Evolutionary conservation across 2,797 vertebrate species (phyloP).

Genomic region (Echiichthys vipera): DNA sequence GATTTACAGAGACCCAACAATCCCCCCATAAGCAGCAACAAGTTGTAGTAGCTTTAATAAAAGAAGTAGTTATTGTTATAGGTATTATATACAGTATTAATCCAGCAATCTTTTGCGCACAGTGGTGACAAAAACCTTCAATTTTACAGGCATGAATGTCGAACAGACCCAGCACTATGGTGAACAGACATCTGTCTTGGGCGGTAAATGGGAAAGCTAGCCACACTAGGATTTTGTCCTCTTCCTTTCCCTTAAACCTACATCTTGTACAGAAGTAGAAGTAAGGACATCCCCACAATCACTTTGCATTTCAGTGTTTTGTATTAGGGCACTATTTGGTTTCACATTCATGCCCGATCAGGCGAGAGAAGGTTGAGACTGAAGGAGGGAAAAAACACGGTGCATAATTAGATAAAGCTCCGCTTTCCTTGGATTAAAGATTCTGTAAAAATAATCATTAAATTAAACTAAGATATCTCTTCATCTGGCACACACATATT

Average conservation of each 20-base stretch:
- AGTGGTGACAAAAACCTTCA: no score
- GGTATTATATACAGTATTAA: no score
- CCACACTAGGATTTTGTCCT: background rate
- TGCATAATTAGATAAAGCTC: background rate
- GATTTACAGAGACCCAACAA: no score
- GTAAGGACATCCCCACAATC: background rate
- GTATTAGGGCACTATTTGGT: background rate
- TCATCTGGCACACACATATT: conserved; percentile 34
- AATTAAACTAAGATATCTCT: conserved; percentile 19
- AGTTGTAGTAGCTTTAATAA: no score
- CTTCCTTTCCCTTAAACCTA: background rate
- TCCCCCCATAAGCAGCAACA: no score
- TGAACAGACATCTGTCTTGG: no score
- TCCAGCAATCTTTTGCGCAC: no score
- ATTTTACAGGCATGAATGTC: no score
- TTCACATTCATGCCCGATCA: no score
- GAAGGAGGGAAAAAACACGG: background rate
- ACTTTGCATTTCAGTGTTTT: conserved; percentile 16
- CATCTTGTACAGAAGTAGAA: background rate
- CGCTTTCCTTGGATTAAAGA: background rate
- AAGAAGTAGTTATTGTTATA: no score
- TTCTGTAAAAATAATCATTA: conserved; percentile 21
- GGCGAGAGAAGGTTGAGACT: no score
- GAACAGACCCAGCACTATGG: no score
- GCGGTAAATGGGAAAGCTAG: background rate